Conservation (phyloP, 2,888 invertebrate genomes). For the Plagodis pulveraria region DNA sequence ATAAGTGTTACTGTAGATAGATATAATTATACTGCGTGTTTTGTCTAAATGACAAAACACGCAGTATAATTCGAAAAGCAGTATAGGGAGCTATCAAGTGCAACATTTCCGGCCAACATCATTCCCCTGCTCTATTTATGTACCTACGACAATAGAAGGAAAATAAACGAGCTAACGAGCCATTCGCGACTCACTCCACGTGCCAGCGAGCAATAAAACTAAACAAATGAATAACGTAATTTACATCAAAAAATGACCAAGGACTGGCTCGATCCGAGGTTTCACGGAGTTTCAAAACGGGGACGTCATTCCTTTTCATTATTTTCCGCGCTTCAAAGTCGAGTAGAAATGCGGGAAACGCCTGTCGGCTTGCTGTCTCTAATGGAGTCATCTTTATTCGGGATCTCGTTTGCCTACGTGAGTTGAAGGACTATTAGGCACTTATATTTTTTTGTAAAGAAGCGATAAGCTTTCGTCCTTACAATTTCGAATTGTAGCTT, state of each 20-base stretch:
- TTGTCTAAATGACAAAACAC: slow-evolving; percentile 4
- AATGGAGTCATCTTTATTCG: slow-evolving; percentile 39
- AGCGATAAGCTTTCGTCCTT: too few relatives aligned
- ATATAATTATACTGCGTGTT: too few relatives aligned
- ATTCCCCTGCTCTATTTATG: slow-evolving; percentile 31
- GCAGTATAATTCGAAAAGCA: too few relatives aligned
- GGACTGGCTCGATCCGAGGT: slow-evolving; percentile 60
- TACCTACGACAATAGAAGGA: slow-evolving; percentile 32
- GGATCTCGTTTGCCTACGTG: slow-evolving; percentile 9
- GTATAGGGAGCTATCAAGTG: slow-evolving; percentile 22
- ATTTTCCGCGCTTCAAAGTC: slow-evolving; percentile 60
- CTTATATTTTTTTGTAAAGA: too few relatives aligned
- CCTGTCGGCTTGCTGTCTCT: slow-evolving; percentile 50
- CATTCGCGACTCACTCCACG: slow-evolving; percentile 41
- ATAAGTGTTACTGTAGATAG: neutral
- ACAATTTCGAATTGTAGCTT: too few relatives aligned
- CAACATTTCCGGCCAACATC: slow-evolving; percentile 21
- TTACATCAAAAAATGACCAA: slow-evolving; percentile 59
- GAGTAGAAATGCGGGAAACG: slow-evolving; percentile 48
- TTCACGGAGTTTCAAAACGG: slow-evolving; percentile 48
- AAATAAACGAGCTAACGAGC: slow-evolving; percentile 35
- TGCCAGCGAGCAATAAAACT: slow-evolving; percentile 42
- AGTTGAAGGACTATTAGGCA: neutral
- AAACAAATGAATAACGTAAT: slow-evolving; percentile 52
- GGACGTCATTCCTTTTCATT: slow-evolving; percentile 49